phyloP scores from a whole-genome alignment of 2,888 invertebrate genomes.

The Ashinkailepas kermadecensis region DNA sequence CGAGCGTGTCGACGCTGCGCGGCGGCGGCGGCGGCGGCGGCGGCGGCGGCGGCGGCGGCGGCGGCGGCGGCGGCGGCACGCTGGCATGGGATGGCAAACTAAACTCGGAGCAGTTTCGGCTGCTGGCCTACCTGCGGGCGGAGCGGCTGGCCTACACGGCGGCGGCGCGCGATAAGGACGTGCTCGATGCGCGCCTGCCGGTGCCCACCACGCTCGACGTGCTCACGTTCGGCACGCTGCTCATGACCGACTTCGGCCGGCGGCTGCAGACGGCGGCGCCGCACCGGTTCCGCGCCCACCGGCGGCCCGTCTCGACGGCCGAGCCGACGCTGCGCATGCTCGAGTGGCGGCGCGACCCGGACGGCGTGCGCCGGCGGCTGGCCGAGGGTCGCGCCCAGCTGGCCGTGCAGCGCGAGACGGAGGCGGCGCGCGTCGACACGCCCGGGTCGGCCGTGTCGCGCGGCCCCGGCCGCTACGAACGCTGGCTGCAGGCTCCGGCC shows the following conservation, averaged over 20 bases:
- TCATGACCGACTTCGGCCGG: constrained; percentile 90
- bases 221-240: constrained; percentile 86
- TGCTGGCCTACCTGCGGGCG: not conserved
- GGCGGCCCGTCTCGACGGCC: constrained; percentile 10
- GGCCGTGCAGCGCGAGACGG: constrained; percentile 71
- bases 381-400: constrained; percentile 36
- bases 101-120: not conserved
- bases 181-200: constrained; percentile 89
- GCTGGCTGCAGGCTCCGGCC: constrained; percentile 62
- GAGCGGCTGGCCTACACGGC: not conserved
- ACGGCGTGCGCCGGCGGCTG: constrained; percentile 16
- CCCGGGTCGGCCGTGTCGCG: constrained; percentile 46
- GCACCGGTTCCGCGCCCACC: not conserved
- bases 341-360: constrained; percentile 4
- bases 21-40: constrained; percentile 50
- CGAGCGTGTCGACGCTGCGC: constrained; percentile 73
- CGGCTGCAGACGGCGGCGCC: constrained; percentile 45
- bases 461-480: constrained; percentile 55
- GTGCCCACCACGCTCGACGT: constrained; percentile 83
- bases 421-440: constrained; percentile 62
- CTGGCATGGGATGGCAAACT: not conserved
- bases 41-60: constrained; percentile 52
- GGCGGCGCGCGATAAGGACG: constrained; percentile 33
- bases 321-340: constrained; percentile 23
- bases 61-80: constrained; percentile 46